A percentile compares a stretch with the other conserved stretches of the same genome.
These are phyloP conservation scores for Eumaeus atala DNA, from an alignment of 1,140 invertebrate genomes.

Conservation along the genomic window DNA sequence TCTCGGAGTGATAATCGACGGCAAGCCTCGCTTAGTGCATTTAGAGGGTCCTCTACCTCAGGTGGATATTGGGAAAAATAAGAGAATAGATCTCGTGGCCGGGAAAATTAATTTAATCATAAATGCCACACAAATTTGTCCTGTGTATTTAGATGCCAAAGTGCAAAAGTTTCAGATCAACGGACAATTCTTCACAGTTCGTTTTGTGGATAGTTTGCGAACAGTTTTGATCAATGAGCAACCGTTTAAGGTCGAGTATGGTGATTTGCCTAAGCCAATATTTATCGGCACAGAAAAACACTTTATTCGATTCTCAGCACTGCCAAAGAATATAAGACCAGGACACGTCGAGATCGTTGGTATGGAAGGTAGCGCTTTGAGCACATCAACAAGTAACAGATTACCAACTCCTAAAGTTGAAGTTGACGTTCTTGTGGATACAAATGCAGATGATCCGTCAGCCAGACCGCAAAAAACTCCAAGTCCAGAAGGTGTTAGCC, in stretches of 20 bases:
- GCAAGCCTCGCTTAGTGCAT: constrained; percentile 82
- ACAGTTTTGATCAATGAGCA: constrained; percentile 89
- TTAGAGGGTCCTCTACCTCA: constrained; percentile 91
- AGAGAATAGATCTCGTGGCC: constrained; percentile 84
- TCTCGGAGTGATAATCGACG: constrained; percentile 87
- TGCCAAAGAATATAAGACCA: constrained; percentile 83
- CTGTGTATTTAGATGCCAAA: constrained; percentile 90
- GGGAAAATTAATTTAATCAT: constrained; percentile 90
- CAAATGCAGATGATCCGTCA: constrained; percentile 28
- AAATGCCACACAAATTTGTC: constrained; percentile 84
- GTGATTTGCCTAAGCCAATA: constrained; percentile 92
- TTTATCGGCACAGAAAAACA: constrained; percentile 86
- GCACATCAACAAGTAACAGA: constrained; percentile 8
- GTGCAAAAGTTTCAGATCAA: constrained; percentile 87
- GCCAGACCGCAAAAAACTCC: constrained; percentile 37
- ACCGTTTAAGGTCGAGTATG: constrained; percentile 90
- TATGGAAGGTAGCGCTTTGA: constrained; percentile 76
- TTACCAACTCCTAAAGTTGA: constrained; percentile 18
- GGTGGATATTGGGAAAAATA: constrained; percentile 83
- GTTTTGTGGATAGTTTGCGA: constrained; percentile 85
- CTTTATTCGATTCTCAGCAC: constrained; percentile 83
- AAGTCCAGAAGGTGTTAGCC: constrained; percentile 51
- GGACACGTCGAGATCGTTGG: constrained; percentile 80
- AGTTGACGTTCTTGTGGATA: constrained; percentile 30
- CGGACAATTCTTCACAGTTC: constrained; percentile 82